These are phyloP conservation scores for Orycteropus afer DNA, from an alignment of 2,113 vertebrate genomes.

Conservation along the genomic window DNA sequence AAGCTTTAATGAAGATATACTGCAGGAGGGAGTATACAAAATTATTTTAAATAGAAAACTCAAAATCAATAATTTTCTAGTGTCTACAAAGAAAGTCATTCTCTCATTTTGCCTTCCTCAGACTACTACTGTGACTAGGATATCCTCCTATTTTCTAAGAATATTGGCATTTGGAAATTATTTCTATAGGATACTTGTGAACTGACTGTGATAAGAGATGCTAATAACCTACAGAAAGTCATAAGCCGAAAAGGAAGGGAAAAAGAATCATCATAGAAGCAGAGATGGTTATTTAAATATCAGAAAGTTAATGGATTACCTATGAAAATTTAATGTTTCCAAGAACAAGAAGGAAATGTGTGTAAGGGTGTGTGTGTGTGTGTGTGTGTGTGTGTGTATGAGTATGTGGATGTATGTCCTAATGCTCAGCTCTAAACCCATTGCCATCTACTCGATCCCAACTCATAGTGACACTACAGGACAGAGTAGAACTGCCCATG, in stretches of 20 bases:
- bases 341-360: neutral
- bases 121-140: constrained; percentile 26
- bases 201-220: constrained; percentile 54
- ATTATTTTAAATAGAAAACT: constrained; percentile 52
- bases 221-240: neutral
- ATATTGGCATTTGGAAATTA: constrained; percentile 49
- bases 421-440: neutral
- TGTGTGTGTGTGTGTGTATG: neutral
- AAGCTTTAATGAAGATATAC: neutral
- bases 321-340: neutral
- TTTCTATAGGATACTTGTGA: constrained; percentile 42
- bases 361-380: neutral
- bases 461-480: no score
- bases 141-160: constrained; percentile 52
- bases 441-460: neutral
- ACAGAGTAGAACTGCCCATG: neutral
- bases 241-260: constrained; percentile 36
- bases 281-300: neutral
- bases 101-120: neutral
- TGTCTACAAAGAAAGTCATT: constrained; percentile 33
- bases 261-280: neutral
- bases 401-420: neutral
- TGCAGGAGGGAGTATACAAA: neutral
- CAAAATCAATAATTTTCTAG: constrained; percentile 9
- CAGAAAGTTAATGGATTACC: neutral